A percentile compares a stretch with the other conserved stretches of the same genome.
Conservation (phyloP, 1,140 invertebrate genomes). For the Pseudoatta argentina region DNA sequence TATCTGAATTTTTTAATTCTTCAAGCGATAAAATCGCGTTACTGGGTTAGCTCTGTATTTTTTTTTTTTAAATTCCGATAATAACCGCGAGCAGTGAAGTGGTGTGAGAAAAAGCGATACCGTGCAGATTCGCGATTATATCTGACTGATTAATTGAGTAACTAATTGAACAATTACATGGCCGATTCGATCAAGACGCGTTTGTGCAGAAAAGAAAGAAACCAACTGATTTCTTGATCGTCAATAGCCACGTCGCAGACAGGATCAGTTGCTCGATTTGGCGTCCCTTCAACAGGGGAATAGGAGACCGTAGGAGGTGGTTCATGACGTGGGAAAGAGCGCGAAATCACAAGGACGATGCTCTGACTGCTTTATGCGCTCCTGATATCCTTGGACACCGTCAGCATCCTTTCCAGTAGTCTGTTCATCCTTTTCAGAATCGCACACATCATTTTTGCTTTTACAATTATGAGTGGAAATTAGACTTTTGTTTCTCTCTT, state of each 20-base stretch:
- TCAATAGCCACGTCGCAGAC: conserved; percentile 57
- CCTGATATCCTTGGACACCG: conserved; percentile 78
- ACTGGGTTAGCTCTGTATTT: background rate
- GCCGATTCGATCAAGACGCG: background rate
- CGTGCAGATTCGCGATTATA: background rate
- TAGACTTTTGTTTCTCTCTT: background rate
- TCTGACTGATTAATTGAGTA: conserved; percentile 22
- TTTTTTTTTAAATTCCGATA: conserved; percentile 23
- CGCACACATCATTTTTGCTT: background rate
- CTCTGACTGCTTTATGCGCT: conserved; percentile 72
- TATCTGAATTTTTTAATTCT: conserved; percentile 19
- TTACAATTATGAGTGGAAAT: background rate
- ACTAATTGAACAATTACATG: conserved; percentile 7
- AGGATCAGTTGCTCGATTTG: conserved; percentile 65
- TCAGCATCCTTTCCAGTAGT: conserved; percentile 73
- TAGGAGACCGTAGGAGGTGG: conserved; percentile 71
- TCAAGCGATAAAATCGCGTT: conserved; percentile 16
- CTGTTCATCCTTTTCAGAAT: background rate
- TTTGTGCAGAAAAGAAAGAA: background rate
- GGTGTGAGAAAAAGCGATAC: background rate
- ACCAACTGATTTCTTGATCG: background rate
- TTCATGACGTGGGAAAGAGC: conserved; percentile 68
- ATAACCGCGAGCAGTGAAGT: conserved; percentile 12
- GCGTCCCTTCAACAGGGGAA: conserved; percentile 77
- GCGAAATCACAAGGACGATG: conserved; percentile 37